Conservation (phyloP, 2,113 vertebrate genomes). For the Gymnocephalus cernua region DNA sequence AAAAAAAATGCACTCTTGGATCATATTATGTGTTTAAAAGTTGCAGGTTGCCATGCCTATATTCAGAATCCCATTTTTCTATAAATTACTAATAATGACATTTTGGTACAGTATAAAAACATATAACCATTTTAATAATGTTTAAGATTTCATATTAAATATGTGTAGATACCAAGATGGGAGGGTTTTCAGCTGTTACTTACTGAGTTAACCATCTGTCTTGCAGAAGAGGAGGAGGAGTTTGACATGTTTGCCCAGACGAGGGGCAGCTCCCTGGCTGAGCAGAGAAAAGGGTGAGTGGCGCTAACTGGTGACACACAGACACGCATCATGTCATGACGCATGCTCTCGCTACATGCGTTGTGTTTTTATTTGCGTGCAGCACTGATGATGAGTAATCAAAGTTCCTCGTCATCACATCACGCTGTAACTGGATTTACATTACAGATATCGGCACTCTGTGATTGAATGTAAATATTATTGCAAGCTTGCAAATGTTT, state of each 20-base stretch:
- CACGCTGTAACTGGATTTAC: neutral
- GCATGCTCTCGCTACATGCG: neutral
- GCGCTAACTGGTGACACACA: neutral
- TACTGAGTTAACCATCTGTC: neutral
- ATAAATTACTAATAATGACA: neutral
- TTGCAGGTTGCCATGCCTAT: neutral
- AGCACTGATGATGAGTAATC: neutral
- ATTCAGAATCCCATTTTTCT: neutral
- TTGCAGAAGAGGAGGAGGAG: conserved; percentile 90
- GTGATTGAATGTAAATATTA: neutral
- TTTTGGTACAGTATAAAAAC: neutral
- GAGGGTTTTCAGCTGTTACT: neutral
- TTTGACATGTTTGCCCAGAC: conserved; percentile 99
- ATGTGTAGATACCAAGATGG: neutral
- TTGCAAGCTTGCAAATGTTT: neutral
- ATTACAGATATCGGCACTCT: neutral
- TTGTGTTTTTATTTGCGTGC: neutral
- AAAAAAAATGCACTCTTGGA: neutral
- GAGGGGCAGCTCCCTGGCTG: conserved; percentile 92
- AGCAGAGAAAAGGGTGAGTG: conserved; percentile 92
- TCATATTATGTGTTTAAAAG: neutral
- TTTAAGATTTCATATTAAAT: neutral
- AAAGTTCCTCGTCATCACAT: neutral
- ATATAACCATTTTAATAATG: neutral
- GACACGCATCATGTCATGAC: neutral